A percentile compares a stretch with the other conserved stretches of the same genome.
Evolutionary conservation across 2,797 vertebrate genomes (phyloP).

Genomic region (Crypturellus tataupa): DNA sequence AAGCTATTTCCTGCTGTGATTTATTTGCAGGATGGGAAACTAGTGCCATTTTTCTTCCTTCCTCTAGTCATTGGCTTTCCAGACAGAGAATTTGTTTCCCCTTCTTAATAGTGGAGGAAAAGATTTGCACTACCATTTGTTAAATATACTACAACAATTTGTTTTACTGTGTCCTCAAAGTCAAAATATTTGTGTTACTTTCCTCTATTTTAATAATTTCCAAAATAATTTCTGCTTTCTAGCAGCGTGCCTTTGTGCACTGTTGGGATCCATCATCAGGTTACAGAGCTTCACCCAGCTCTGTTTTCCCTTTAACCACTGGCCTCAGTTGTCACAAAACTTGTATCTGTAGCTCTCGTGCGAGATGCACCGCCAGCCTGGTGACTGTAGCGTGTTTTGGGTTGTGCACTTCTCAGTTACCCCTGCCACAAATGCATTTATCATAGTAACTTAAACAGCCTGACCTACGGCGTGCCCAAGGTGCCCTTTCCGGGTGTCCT

Average conservation of each 20-base stretch:
- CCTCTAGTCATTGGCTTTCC: background rate
- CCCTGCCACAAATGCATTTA: background rate
- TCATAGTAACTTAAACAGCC: background rate
- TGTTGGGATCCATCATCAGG: background rate
- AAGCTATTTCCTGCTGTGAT: conserved; percentile 32
- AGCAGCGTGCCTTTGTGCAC: background rate
- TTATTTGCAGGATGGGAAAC: conserved; percentile 39
- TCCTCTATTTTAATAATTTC: conserved; percentile 53
- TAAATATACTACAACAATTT: conserved; percentile 41
- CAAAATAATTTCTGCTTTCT: conserved; percentile 51
- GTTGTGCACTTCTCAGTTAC: background rate
- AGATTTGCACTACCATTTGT: conserved; percentile 53
- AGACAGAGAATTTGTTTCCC: conserved; percentile 27
- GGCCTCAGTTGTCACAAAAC: background rate
- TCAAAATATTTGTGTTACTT: conserved; percentile 48
- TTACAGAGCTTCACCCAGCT: background rate
- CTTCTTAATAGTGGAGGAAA: background rate
- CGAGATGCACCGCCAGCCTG: background rate
- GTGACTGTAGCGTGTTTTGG: background rate
- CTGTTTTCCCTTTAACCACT: background rate
- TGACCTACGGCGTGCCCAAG: background rate
- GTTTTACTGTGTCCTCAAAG: conserved; percentile 23
- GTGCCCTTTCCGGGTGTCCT: background rate
- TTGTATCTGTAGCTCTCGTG: background rate
- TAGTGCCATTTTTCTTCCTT: conserved; percentile 33